Evolutionary conservation across 37 sponge, comb jelly and placozoan genomes (phyloP).

Genomic region (Oopsacas minuta): DNA sequence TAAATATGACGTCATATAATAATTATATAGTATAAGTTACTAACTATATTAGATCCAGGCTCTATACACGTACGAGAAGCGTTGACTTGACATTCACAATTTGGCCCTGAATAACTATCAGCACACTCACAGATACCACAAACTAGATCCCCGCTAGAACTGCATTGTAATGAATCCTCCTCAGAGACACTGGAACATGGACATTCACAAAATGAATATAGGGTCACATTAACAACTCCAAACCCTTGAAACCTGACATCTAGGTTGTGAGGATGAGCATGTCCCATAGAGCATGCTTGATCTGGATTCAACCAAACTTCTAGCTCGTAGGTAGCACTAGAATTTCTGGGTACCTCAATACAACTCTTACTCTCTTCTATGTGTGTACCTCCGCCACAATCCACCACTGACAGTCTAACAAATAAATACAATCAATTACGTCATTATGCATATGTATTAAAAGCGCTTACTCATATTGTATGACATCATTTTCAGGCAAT

Average conservation of each 20-base stretch:
- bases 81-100: neutral
- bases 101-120: neutral
- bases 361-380: neutral
- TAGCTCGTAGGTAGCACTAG: neutral
- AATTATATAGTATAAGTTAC: neutral
- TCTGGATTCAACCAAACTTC: neutral
- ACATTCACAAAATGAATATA: neutral
- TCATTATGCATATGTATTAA: neutral
- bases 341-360: neutral
- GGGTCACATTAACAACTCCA: neutral
- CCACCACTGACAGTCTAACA: neutral
- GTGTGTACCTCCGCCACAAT: neutral
- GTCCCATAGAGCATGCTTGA: neutral
- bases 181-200: neutral
- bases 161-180: neutral
- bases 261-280: neutral
- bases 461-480: neutral
- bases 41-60: neutral
- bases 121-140: neutral
- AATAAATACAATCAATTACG: neutral
- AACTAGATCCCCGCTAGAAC: neutral
- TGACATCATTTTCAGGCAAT: neutral
- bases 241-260: neutral
- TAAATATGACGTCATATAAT: neutral
- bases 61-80: neutral